A percentile compares a stretch with the other conserved stretches of the same genome.
phyloP scores from a whole-genome alignment of 2,797 vertebrate genomes.

The Poecilia wingei region DNA sequence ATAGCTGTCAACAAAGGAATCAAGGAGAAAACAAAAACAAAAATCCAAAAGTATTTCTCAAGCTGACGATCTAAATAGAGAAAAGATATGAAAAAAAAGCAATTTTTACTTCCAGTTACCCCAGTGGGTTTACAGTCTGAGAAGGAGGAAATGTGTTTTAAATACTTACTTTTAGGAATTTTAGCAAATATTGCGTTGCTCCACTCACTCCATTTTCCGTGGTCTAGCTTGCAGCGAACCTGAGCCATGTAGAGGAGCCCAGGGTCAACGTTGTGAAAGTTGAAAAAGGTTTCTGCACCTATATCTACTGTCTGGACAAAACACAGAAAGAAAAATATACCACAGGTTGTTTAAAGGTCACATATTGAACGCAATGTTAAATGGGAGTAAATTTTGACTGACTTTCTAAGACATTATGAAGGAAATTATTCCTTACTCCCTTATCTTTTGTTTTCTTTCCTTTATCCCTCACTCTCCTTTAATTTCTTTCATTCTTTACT shows the following conservation, averaged over 20 bases:
- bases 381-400: too few species aligned
- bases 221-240: slow-evolving; percentile 86
- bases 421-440: too few species aligned
- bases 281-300: slow-evolving; percentile 79
- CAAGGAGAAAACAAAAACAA: slow-evolving; percentile 75
- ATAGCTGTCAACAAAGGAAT: slow-evolving; percentile 78
- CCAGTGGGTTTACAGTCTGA: neutral
- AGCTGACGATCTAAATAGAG: slow-evolving; percentile 73
- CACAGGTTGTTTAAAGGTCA: neutral
- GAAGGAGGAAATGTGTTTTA: neutral
- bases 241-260: slow-evolving; percentile 81
- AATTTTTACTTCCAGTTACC: neutral
- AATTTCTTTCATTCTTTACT: too few species aligned
- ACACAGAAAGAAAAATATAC: neutral
- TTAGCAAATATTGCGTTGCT: slow-evolving; percentile 66
- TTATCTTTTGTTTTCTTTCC: too few species aligned
- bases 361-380: too few species aligned
- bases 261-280: slow-evolving; percentile 79
- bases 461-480: too few species aligned
- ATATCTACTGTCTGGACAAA: slow-evolving; percentile 73
- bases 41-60: slow-evolving; percentile 80
- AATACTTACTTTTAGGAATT: slow-evolving; percentile 81
- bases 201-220: slow-evolving; percentile 89
- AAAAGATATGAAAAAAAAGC: neutral
- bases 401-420: too few species aligned